These are phyloP conservation scores for Neoseiulus cucumeris DNA, from an alignment of 1,140 invertebrate genomes.

Conservation along the genomic window DNA sequence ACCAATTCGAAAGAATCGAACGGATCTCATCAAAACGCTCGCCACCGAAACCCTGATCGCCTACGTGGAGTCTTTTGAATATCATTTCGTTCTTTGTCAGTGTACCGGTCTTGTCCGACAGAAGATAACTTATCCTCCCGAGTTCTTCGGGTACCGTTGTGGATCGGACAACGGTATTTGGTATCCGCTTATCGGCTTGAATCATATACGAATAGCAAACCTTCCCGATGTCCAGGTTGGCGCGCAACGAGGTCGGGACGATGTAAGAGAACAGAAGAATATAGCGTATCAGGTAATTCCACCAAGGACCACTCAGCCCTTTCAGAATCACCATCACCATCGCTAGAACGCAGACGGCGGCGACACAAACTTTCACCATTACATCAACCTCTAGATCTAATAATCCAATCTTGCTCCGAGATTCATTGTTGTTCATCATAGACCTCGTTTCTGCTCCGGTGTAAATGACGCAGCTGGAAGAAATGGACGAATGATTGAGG, in stretches of 20 bases:
- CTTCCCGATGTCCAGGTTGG: constrained; percentile 97
- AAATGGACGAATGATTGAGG: not conserved
- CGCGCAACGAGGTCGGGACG: constrained; percentile 89
- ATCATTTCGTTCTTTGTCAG: constrained; percentile 97
- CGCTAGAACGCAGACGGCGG: constrained; percentile 69
- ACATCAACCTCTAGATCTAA: constrained; percentile 89
- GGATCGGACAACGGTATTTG: constrained; percentile 86
- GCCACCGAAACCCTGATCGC: constrained; percentile 37
- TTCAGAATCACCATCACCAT: constrained; percentile 88
- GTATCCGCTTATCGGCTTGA: constrained; percentile 72
- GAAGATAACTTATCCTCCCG: constrained; percentile 79
- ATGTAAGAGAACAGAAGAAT: constrained; percentile 95
- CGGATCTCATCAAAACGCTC: constrained; percentile 67
- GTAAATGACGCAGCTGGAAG: constrained; percentile 50
- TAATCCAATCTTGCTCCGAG: constrained; percentile 79
- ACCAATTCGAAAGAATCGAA: not conserved
- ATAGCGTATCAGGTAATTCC: constrained; percentile 86
- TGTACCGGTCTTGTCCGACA: constrained; percentile 96
- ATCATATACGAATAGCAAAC: constrained; percentile 93
- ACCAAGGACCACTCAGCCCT: constrained; percentile 86
- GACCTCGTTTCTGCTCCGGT: constrained; percentile 87
- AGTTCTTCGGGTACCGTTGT: constrained; percentile 96
- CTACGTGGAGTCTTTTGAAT: constrained; percentile 13
- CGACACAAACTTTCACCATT: constrained; percentile 82
- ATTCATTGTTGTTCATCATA: constrained; percentile 93